Conservation (phyloP, 2,797 vertebrate species). For the Setipinna tenuifilis region DNA sequence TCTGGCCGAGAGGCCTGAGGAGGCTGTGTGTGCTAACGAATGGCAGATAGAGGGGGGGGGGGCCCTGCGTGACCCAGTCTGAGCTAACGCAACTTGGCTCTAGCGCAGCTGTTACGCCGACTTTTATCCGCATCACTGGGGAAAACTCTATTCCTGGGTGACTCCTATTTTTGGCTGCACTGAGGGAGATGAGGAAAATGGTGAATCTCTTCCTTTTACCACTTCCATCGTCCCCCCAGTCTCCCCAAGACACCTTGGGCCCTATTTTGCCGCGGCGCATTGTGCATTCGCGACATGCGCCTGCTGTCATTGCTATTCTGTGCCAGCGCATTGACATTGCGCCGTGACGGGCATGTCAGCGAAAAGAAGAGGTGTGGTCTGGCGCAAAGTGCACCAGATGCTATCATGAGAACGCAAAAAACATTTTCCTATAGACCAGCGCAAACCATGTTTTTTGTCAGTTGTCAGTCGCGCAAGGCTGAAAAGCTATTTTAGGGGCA, state of each 20-base stretch:
- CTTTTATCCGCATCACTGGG: slow-evolving; percentile 71
- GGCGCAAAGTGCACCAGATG: no score
- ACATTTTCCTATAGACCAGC: no score
- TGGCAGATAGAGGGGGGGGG: slow-evolving; percentile 35
- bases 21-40: slow-evolving; percentile 19
- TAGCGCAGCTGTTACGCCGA: slow-evolving; percentile 76
- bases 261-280: no score
- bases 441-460: no score
- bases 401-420: no score
- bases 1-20: neutral
- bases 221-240: neutral
- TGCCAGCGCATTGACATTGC: no score
- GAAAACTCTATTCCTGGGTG: slow-evolving; percentile 77
- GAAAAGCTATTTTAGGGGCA: no score
- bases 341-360: no score
- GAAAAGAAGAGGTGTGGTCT: no score
- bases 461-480: no score
- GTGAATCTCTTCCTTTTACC: slow-evolving; percentile 62
- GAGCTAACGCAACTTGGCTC: slow-evolving; percentile 76
- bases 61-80: slow-evolving; percentile 64
- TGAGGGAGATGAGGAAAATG: slow-evolving; percentile 66
- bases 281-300: no score
- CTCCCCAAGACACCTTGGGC: slow-evolving; percentile 23
- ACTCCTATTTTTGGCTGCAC: slow-evolving; percentile 74
- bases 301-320: no score